A percentile compares a stretch with the other conserved stretches of the same genome.
Conservation (phyloP, 2,113 vertebrate species). For the Probosciger aterrimus region DNA sequence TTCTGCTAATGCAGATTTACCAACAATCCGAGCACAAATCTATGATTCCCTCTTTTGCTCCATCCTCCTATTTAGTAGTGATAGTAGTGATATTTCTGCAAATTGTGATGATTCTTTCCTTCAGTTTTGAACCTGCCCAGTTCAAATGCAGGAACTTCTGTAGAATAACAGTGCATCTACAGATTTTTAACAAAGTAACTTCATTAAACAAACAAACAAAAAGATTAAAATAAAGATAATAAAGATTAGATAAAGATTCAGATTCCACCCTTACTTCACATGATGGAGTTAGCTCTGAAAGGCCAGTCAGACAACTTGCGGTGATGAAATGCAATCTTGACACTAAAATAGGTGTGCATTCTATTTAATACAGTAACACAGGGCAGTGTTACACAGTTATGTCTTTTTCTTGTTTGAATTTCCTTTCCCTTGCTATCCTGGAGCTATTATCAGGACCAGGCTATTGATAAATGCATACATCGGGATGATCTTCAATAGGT, state of each 20-base stretch:
- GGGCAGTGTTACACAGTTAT: neutral
- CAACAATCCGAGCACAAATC: neutral
- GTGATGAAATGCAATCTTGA: neutral
- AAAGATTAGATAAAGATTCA: neutral
- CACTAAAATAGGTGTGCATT: neutral
- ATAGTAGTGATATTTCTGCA: neutral
- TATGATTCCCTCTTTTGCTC: neutral
- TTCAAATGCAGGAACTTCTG: neutral
- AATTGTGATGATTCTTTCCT: neutral
- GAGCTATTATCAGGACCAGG: neutral
- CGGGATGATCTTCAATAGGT: neutral
- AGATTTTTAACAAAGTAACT: neutral
- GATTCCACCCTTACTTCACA: neutral
- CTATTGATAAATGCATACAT: neutral
- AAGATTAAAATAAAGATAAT: neutral
- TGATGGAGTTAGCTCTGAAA: rapidly evolving
- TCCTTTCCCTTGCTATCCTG: neutral
- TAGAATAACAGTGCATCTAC: neutral
- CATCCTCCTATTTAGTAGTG: neutral
- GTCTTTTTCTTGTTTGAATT: neutral
- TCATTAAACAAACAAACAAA: neutral
- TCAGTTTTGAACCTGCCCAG: neutral
- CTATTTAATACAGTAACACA: neutral
- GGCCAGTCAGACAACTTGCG: neutral
- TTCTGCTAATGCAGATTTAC: neutral